Base-by-base conservation (phyloP, 2,797 vertebrate species). In the Protonibea diacanthus region DNA sequence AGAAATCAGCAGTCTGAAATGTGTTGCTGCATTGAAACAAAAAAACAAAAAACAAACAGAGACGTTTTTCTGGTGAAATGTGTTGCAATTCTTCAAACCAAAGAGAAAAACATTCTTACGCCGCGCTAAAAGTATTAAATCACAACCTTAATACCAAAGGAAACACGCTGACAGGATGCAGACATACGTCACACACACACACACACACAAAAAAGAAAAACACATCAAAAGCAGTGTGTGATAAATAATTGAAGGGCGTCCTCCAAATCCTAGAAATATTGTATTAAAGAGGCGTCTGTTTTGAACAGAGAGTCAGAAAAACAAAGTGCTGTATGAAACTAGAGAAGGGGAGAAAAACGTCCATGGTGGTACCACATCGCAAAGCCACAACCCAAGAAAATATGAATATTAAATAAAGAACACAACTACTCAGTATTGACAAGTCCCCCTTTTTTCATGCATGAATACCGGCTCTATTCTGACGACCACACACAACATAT, bases 221-320 rank as follows among this genome's bases (percentile, higher is more conserved):
- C 21, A 76, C 82, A 71, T 81, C 62, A 82, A 88, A 88, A 71
- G 65, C 53, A 13, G 44, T 2, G 58, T 74, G 29, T 77, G 51
- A 64, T 84, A 65, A 79, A 80, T 76, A 80, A 82, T 78, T 81
- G 42, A 84, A 74, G 61, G 51, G 11, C 14, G 3, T 67, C 58
- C 72, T 78, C 55, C 25, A 76, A 74, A 83, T 77, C 44, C 27
- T 45, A 29, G 49, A 78, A 70, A 73, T 71, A 42, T 5, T 58
- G n/a, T 42, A 60, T 67, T 67, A 69, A 76, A 80, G 51, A 47
- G 20, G 45, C 48, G 51, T 62, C 6, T 47, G 27, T 58, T 79
- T 68, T 74, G 29, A 72, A 51, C 13, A 58, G 25, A 49, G 23
- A 49, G 4, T 13, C 6, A n/a, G 52, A 44, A 74, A 44, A 44